Evolutionary conservation across 92 coral and sea anemone species (phyloP).

Genomic region (Micromussa lordhowensis): DNA sequence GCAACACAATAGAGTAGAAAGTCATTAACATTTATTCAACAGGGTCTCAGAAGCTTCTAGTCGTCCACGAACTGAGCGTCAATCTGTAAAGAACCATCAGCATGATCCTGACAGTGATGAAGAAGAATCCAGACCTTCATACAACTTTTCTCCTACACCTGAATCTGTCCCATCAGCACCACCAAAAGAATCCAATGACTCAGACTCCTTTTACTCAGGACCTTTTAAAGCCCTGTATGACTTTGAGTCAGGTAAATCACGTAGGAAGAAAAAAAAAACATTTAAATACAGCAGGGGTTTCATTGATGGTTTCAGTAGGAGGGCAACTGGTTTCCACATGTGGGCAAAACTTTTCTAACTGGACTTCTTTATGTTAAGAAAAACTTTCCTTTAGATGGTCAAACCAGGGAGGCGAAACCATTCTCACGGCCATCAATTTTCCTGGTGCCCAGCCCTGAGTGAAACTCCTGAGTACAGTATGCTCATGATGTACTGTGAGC

Average conservation of each 20-base stretch:
- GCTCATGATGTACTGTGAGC: no score
- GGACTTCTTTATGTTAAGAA: no score
- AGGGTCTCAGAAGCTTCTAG: conserved; percentile 92
- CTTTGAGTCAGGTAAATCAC: conserved; percentile 90
- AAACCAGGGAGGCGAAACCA: no score
- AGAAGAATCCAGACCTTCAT: conserved; percentile 53
- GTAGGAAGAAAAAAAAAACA: no score
- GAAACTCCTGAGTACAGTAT: no score
- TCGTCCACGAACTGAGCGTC: conserved; percentile 88
- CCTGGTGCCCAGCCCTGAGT: no score
- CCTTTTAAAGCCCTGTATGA: conserved; percentile 89
- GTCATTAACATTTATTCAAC: not conserved
- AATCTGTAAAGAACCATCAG: conserved; percentile 44
- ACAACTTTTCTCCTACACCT: conserved; percentile 66
- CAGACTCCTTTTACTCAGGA: conserved; percentile 55
- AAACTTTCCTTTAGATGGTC: no score
- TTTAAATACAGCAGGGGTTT: no score
- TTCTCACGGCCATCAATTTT: no score
- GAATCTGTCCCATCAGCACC: conserved; percentile 73
- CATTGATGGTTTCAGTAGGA: not conserved
- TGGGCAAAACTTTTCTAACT: no score
- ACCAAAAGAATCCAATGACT: conserved; percentile 49
- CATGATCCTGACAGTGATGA: conserved; percentile 81
- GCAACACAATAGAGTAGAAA: not conserved
- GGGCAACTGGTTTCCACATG: no score